These are phyloP conservation scores for Octomys mimax DNA, from an alignment of 2,797 vertebrate species.

Conservation along the genomic window DNA sequence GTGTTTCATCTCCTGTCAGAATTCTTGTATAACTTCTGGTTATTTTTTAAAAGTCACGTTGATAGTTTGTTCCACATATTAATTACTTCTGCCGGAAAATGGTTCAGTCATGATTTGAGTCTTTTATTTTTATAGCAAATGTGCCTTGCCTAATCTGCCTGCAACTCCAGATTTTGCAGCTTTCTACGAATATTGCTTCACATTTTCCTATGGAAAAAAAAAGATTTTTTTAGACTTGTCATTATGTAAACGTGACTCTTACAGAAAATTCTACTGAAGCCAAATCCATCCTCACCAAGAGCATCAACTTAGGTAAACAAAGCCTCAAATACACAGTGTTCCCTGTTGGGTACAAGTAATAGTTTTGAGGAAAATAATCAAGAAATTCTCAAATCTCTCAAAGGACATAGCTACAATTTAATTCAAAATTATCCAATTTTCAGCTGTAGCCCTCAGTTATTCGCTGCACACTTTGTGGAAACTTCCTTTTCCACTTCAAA, in stretches of 20 bases:
- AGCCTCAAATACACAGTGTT: constrained; percentile 49
- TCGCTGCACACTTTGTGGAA: background rate
- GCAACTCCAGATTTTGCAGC: constrained; percentile 57
- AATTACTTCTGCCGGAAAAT: constrained; percentile 51
- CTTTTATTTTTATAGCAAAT: constrained; percentile 19
- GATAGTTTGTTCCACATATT: constrained; percentile 23
- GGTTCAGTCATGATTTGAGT: constrained; percentile 24
- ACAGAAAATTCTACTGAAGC: constrained; percentile 44
- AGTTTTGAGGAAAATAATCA: constrained; percentile 33
- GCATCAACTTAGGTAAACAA: constrained; percentile 52
- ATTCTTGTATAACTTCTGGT: constrained; percentile 49
- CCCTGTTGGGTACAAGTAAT: background rate
- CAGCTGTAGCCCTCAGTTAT: background rate
- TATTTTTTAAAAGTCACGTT: constrained; percentile 30
- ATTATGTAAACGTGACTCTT: constrained; percentile 60
- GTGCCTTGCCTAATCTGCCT: constrained; percentile 47
- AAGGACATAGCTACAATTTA: constrained; percentile 31
- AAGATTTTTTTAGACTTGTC: background rate
- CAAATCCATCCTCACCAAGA: background rate
- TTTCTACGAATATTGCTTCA: constrained; percentile 62
- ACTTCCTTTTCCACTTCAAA: constrained; percentile 29
- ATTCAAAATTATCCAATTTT: constrained; percentile 20
- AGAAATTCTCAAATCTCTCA: constrained; percentile 23
- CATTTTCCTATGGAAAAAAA: constrained; percentile 60
- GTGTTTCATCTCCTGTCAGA: constrained; percentile 8